Conservation (phyloP, 2,888 invertebrate species). For the Cryptocephalus moraei region DNA sequence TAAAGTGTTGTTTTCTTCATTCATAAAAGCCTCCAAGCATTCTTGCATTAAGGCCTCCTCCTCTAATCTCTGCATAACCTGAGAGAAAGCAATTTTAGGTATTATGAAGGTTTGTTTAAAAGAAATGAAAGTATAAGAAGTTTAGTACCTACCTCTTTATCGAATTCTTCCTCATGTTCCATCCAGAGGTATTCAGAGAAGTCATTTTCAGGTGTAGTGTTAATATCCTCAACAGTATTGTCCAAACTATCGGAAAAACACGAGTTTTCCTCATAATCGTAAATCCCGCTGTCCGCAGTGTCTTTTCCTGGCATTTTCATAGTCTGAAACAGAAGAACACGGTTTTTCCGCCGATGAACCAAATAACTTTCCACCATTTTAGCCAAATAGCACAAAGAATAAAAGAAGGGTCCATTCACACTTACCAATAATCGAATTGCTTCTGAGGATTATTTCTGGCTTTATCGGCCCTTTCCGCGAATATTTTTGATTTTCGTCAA, state of each 20-base stretch:
- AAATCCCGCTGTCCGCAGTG: slow-evolving; percentile 28
- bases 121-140: not conserved
- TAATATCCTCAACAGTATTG: slow-evolving; percentile 33
- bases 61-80: slow-evolving; percentile 78
- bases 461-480: no score
- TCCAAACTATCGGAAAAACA: slow-evolving; percentile 26
- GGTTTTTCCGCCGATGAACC: slow-evolving; percentile 2
- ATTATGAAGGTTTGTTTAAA: not conserved
- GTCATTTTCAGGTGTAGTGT: slow-evolving; percentile 51
- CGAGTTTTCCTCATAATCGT: slow-evolving; percentile 28
- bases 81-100: not conserved
- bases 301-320: slow-evolving; percentile 32
- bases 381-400: slow-evolving; percentile 16
- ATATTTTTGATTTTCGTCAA: no score
- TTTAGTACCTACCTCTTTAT: slow-evolving; percentile 59
- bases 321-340: slow-evolving; percentile 20
- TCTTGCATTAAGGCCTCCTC: slow-evolving; percentile 83
- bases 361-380: slow-evolving; percentile 21
- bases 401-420: not conserved
- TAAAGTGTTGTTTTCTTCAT: slow-evolving; percentile 46
- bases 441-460: no score
- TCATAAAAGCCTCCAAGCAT: slow-evolving; percentile 75
- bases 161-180: slow-evolving; percentile 89
- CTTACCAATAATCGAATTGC: no score
- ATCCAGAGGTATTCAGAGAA: slow-evolving; percentile 92